Conservation (phyloP, 2,888 invertebrate species). For the Julus scanicus region DNA sequence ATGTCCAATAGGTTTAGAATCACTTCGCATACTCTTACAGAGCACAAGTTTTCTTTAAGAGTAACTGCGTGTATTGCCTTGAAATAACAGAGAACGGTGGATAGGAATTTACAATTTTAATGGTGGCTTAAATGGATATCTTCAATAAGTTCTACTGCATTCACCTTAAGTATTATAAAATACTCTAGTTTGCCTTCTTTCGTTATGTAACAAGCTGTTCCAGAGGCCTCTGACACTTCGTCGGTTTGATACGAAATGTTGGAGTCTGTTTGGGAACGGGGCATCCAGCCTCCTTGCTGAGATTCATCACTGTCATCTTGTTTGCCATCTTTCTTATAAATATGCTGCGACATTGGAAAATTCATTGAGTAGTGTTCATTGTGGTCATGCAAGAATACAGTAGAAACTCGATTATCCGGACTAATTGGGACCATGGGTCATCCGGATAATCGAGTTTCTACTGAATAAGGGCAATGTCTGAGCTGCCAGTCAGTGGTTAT, state of each 20-base stretch:
- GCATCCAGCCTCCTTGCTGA: conserved; percentile 72
- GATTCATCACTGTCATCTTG: conserved; percentile 64
- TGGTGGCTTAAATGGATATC: neutral
- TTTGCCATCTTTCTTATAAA: conserved; percentile 4
- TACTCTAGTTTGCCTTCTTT: conserved; percentile 94
- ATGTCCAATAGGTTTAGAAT: conserved; percentile 92
- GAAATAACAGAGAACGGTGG: neutral
- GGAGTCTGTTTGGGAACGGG: conserved; percentile 90
- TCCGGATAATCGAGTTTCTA: too few relatives aligned
- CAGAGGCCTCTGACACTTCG: conserved; percentile 88
- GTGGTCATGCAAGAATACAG: too few relatives aligned
- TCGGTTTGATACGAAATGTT: conserved; percentile 89
- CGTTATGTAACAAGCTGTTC: conserved; percentile 90
- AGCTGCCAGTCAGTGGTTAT: too few relatives aligned
- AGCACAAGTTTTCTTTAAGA: conserved; percentile 83
- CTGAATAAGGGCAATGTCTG: too few relatives aligned
- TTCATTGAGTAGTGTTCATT: too few relatives aligned
- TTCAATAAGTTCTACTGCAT: neutral
- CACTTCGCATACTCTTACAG: conserved; percentile 89
- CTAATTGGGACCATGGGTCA: too few relatives aligned
- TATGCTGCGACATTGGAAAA: neutral
- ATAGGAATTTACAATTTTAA: neutral
- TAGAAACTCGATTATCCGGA: too few relatives aligned
- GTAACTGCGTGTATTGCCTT: conserved; percentile 90
- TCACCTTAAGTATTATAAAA: conserved; percentile 84